Base-by-base conservation (phyloP, 2,113 vertebrate genomes). In the Bombycilla garrulus region DNA sequence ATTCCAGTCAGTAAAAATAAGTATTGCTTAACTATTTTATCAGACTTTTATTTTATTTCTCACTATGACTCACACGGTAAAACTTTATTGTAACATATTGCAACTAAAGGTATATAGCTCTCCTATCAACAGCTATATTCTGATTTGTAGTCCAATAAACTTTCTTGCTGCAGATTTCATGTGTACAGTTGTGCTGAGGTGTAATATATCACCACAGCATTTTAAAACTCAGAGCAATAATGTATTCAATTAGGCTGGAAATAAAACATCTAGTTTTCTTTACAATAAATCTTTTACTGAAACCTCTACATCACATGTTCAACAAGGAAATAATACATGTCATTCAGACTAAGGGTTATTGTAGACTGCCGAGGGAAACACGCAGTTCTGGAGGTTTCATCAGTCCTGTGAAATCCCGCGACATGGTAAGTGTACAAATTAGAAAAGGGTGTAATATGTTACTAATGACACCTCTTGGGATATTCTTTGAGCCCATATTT, bases 391-490 rank as follows among this genome's bases (percentile, higher is more conserved):
- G 92, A 97, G 96, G 96, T 97, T 98, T 98, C 98, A 98, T 97
- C 97, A 98, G 96, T 97, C 92, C 88, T 96, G 96, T 95, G 97
- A 98, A 98, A 96, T 88, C 83, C 88, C 57, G 86, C 84, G 97
- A 97, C 96, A 96, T 26, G 61, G 95, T 96, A 97, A 97, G 94
- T 81, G 96, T 98, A 98, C 98, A 98, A 98, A 98, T 98, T 98
- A 98, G 98, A 97, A 98, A 98, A 97, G 95, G 98, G 96, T 98
- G 97, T 97, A 98, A 95, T 98, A 97, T 96, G 97, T 97, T 97
- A 96, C 98, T 98, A 98, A 98, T 98, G 97, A 98, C 94, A 97
- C 96, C 98, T 98, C 98, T 56, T 97, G 98, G 98, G 98, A 98
- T 92, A 97, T 57, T 96, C 95, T 94, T 88, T 81, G 95, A 97